These are phyloP conservation scores for Chloropsis cyanopogon DNA, from an alignment of 2,113 vertebrate species.

Conservation along the genomic window DNA sequence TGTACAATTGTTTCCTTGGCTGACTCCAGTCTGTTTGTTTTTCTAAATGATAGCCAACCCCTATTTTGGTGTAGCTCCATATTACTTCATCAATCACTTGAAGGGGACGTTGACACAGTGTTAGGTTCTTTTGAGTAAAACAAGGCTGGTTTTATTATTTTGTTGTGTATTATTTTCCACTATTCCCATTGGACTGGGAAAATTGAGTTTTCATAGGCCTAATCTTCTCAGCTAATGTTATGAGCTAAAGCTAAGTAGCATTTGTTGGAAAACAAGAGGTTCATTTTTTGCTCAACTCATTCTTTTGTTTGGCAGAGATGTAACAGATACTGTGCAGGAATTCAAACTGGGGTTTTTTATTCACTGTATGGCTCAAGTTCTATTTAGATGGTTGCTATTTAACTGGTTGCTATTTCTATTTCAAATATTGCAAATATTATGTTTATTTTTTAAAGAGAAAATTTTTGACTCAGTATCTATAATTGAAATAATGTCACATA, in stretches of 20 bases:
- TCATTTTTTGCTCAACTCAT: not conserved
- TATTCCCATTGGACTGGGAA: constrained; percentile 24
- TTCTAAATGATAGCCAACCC: not conserved
- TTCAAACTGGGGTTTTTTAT: not conserved
- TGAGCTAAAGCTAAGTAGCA: constrained; percentile 14
- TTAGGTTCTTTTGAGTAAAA: constrained; percentile 55
- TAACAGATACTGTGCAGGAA: not conserved
- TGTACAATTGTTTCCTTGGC: constrained; percentile 2
- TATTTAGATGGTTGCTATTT: not conserved
- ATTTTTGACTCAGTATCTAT: not conserved
- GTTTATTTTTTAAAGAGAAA: not conserved
- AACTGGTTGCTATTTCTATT: not conserved
- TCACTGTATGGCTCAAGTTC: not conserved
- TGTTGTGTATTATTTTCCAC: constrained; percentile 31
- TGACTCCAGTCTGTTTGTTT: not conserved
- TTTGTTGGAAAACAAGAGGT: constrained; percentile 1
- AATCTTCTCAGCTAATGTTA: constrained; percentile 36
- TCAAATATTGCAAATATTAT: not conserved
- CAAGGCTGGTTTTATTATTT: constrained; percentile 51
- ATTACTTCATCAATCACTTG: constrained; percentile 58
- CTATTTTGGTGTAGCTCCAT: constrained; percentile 9
- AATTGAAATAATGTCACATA: not conserved
- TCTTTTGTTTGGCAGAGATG: not conserved
- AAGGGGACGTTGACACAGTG: constrained; percentile 10
- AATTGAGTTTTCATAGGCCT: constrained; percentile 51